Conservation (phyloP, 2,888 invertebrate species). For the Acanthosoma haemorrhoidale region DNA sequence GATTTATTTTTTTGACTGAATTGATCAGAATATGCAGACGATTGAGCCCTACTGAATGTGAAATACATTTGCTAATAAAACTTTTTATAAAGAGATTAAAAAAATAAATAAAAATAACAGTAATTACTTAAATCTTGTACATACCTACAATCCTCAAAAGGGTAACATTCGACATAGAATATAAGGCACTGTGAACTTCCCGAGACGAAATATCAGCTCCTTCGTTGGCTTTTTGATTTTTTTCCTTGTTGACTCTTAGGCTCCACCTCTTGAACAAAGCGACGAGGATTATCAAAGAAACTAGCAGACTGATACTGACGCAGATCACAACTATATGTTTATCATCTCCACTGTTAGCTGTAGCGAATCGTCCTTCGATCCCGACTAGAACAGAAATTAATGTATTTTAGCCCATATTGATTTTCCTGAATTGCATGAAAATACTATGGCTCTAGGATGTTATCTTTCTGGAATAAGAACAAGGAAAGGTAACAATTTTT, state of each 20-base stretch:
- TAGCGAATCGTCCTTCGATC: neutral
- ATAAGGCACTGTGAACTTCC: neutral
- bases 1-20: too few relatives aligned
- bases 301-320: slow-evolving; percentile 19
- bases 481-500: too few relatives aligned
- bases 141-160: slow-evolving; percentile 14
- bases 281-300: slow-evolving; percentile 23
- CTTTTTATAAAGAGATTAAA: too few relatives aligned
- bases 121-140: neutral
- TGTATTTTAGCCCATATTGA: too few relatives aligned
- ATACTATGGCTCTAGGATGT: too few relatives aligned
- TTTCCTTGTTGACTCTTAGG: slow-evolving; percentile 16
- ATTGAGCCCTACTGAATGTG: too few relatives aligned
- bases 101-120: too few relatives aligned
- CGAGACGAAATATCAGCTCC: neutral
- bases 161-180: slow-evolving; percentile 15
- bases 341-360: neutral
- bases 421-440: too few relatives aligned
- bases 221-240: neutral
- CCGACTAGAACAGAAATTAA: too few relatives aligned
- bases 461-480: too few relatives aligned
- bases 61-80: too few relatives aligned
- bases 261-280: slow-evolving; percentile 31
- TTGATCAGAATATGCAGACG: too few relatives aligned
- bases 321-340: slow-evolving; percentile 23